Base-by-base conservation (phyloP, 2,113 vertebrate species). In the Malurus alboscapulatus region DNA sequence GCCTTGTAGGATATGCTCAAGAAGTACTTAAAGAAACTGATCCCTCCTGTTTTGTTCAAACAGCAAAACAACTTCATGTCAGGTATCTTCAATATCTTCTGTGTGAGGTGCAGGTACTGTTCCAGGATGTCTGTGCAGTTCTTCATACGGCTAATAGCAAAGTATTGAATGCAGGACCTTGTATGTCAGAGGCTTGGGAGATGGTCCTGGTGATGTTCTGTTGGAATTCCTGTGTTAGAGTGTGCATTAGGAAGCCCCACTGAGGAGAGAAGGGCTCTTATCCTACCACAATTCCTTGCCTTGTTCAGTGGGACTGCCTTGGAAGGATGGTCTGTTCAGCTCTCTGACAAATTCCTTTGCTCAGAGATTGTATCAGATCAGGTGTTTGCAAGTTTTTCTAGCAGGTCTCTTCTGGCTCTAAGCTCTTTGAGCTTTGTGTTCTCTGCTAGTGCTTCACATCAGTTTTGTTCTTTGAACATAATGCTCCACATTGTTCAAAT, bases 1-100 rank as follows among this genome's bases (percentile, higher is more conserved):
- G 99, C 10, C 98, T 99, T 4, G 99, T 99, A 71, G 99, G 99
- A 67, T 99, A 99, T 12, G 99, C 99, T 30, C 99, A 99, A 93
- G 99, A 99, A 96, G 99, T 99, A 40, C 98, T 99, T 80, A 99
- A 99, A 85, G 99, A 99, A 97, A 99, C 98, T 0, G 99, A 99
- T 71, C 99, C 99, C 45, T 99, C 99, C 57, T 99, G 99, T 96
- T 99, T 99, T 44, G 99, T 99, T 38, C 99, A 99, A 98, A 99
- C 98, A 9, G 99, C 99, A 30, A 99, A 99, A 91, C 99, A 99
- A 57, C 98, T 99, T 40, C 99, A 99, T 76, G 86, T 97, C 94
- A 99, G 99, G 99, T 99, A 98, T 61, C 68, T 93, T 32, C 48
- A 72, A 32, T 79, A 17, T 17, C 38, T 68, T 87, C 34, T 25